A percentile compares a stretch with the other conserved stretches of the same genome.
Evolutionary conservation across 2,797 vertebrate genomes (phyloP).

Genomic region (Myripristis jacobus): DNA sequence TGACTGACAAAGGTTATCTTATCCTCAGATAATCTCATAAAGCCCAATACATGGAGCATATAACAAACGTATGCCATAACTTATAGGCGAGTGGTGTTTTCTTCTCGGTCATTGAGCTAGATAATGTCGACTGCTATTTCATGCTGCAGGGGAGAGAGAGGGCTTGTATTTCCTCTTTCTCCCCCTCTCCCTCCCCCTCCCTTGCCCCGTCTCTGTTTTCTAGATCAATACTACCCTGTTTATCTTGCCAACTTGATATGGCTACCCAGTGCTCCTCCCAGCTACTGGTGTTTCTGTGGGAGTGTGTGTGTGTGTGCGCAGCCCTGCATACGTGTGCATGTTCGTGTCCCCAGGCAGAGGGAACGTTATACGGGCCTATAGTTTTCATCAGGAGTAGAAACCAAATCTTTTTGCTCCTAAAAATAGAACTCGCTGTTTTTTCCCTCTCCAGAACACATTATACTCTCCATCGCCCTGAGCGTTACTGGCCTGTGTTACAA

Average conservation of each 20-base stretch:
- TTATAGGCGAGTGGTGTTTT: constrained; percentile 53
- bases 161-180: constrained; percentile 55
- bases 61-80: constrained; percentile 28
- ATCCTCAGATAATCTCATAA: constrained; percentile 25
- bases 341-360: constrained; percentile 64
- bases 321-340: constrained; percentile 43
- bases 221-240: constrained; percentile 76
- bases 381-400: constrained; percentile 79
- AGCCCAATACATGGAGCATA: constrained; percentile 22
- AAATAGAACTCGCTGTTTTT: constrained; percentile 72
- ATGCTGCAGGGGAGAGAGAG: constrained; percentile 53
- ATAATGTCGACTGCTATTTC: constrained; percentile 77
- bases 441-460: constrained; percentile 71
- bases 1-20: constrained; percentile 21
- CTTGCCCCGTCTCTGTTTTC: constrained; percentile 62
- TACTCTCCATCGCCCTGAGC: constrained; percentile 64
- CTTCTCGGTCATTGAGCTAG: constrained; percentile 61
- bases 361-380: constrained; percentile 76
- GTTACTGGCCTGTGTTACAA: constrained; percentile 55
- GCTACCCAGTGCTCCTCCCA: constrained; percentile 40
- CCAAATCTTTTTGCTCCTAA: constrained; percentile 77
- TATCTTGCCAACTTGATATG: constrained; percentile 69
- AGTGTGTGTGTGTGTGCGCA: constrained; percentile 3
- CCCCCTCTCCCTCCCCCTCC: constrained; percentile 32
- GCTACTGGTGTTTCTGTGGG: constrained; percentile 31